phyloP scores from a whole-genome alignment of 2,888 invertebrate genomes.

The Nemoura dubitans region DNA sequence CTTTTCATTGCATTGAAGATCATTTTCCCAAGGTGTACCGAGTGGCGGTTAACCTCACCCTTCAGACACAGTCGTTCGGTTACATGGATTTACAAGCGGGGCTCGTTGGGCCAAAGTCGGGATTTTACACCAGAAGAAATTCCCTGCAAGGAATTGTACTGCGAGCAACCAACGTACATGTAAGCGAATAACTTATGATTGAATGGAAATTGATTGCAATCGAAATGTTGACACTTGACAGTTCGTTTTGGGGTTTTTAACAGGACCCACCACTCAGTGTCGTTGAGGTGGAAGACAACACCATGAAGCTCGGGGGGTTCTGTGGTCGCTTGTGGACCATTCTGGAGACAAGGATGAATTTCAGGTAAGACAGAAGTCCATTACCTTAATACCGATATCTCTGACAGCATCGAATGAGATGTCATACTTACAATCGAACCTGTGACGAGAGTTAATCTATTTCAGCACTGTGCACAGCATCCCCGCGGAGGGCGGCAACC shows the following conservation, averaged over 20 bases:
- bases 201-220: too few relatives aligned
- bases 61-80: neutral
- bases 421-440: too few relatives aligned
- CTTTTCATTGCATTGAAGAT: neutral
- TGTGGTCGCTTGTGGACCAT: conserved; percentile 4
- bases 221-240: neutral
- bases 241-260: neutral
- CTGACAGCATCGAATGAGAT: too few relatives aligned
- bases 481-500: conserved; percentile 37
- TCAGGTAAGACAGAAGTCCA: neutral
- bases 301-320: conserved; percentile 16
- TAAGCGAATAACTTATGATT: neutral
- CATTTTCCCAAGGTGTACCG: conserved; percentile 23
- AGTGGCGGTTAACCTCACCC: neutral
- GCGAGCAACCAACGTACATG: conserved; percentile 18
- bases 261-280: conserved; percentile 31
- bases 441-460: too few relatives aligned
- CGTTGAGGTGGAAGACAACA: neutral
- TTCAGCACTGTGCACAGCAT: conserved; percentile 25
- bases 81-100: neutral
- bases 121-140: conserved; percentile 9
- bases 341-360: conserved; percentile 30
- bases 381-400: neutral
- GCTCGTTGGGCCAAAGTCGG: neutral
- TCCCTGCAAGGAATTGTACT: conserved; percentile 17